Base-by-base conservation (phyloP, 2,797 vertebrate species). In the Lacerta bilineata region DNA sequence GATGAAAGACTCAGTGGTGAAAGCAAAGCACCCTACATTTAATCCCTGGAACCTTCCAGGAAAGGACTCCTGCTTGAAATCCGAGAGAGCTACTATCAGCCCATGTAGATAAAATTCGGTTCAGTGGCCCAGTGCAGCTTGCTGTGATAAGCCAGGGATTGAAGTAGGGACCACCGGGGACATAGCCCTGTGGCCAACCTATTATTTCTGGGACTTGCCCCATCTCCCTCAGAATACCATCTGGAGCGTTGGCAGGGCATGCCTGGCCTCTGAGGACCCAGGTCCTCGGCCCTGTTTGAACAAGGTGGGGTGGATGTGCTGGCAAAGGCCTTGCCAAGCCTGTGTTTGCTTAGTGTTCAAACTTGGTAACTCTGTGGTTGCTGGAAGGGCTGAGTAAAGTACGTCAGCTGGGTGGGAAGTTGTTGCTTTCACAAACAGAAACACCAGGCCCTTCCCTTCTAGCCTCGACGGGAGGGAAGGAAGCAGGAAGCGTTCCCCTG, bases 301-400 rank as follows among this genome's bases (percentile, higher is more conserved):
- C 76, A 71, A 91, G 91, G 86, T 71, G 87, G 87, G 74, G 90
- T 69, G 50, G 85, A 76, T 79, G 39, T 76, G 78, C 41, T 89
- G 88, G 78, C 88, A 85, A 46, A 66, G 79, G 29, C 27, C 9
- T 66, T 72, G 90, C 55, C 85, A 93, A 91, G 88, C 64, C 86
- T 79, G 39, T 95, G 75, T 93, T 96, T 93, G 96, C 95, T 91
- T 94, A 98, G 59, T 96, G 96, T 80, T 94, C 94, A 89, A 15
- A 18, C 33, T 64, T 76, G 64, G 46, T 71, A 85, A 75, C 33
- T 50, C 77, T 11, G 33, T 25, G 25, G 18, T 39, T 39, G 71
- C 59, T 23, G 79, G 88, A 39, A 66, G 41, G 81, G 74, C 64
- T 39, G 17, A 69, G 80, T 33, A 23, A 55, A 50, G n/a, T 17